Percentiles rank a stretch among this genome's conserved stretches.
phyloP scores from a whole-genome alignment of 2,113 vertebrate genomes.

The Tenebrosternarchus preto region DNA sequence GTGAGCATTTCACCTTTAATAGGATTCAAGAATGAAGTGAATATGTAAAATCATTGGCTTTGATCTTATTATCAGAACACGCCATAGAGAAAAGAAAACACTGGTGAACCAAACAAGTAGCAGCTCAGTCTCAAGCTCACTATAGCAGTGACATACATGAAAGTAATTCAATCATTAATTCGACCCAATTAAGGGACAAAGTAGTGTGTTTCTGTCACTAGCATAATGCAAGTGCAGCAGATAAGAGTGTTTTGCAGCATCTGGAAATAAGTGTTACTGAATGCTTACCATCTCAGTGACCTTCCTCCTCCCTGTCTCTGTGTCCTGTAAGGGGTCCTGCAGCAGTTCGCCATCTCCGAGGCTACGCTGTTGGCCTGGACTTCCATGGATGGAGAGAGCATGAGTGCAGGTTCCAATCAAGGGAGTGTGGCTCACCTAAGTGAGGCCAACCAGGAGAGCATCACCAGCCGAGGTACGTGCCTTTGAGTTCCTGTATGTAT shows the following conservation, averaged over 20 bases:
- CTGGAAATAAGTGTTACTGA: not conserved
- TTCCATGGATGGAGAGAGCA: conserved; percentile 95
- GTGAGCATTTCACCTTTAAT: not conserved
- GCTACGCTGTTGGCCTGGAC: conserved; percentile 95
- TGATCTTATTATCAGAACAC: not conserved
- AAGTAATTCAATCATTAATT: not conserved
- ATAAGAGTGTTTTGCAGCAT: not conserved
- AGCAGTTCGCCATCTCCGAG: conserved; percentile 96
- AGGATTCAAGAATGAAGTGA: not conserved
- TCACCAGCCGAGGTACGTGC: conserved; percentile 77
- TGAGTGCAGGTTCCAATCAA: conserved; percentile 91
- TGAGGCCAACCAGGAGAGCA: conserved; percentile 92
- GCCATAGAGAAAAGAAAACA: not conserved
- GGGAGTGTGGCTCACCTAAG: conserved; percentile 90
- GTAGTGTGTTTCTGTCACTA: not conserved
- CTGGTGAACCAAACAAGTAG: not conserved
- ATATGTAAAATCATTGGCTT: not conserved
- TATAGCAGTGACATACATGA: not conserved
- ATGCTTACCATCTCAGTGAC: not conserved
- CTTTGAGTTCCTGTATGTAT: not conserved
- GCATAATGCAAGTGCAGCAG: not conserved
- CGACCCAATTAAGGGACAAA: not conserved
- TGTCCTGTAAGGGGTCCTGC: conserved; percentile 84
- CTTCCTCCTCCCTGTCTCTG: not conserved
- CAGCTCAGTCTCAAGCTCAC: too few relatives aligned